Evolutionary conservation across 2,888 invertebrate genomes (phyloP).

Genomic region (Hedya salicella): DNA sequence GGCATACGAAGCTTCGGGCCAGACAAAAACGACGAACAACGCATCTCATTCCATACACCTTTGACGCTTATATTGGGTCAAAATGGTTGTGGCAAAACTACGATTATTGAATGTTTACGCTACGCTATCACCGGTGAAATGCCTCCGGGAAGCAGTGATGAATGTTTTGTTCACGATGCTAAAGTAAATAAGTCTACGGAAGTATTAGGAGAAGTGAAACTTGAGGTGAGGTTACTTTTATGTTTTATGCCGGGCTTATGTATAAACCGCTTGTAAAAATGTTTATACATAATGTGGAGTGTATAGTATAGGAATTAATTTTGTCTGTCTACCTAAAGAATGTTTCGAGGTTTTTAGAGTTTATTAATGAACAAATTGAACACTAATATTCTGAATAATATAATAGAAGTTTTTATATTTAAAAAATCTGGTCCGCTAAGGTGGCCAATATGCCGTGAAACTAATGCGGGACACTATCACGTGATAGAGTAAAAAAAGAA

Average conservation of each 20-base stretch:
- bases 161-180: constrained; percentile 97
- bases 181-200: constrained; percentile 87
- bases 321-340: not conserved
- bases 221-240: constrained; percentile 65
- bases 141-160: constrained; percentile 92
- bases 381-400: too few species aligned
- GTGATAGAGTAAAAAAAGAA: too few species aligned
- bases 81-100: constrained; percentile 99
- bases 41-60: constrained; percentile 90
- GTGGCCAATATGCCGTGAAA: too few species aligned
- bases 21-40: constrained; percentile 88
- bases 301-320: constrained; percentile 47
- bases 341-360: too few species aligned
- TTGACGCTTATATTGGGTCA: constrained; percentile 97
- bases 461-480: too few species aligned
- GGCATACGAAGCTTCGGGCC: constrained; percentile 97
- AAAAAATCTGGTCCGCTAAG: too few species aligned
- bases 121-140: constrained; percentile 96
- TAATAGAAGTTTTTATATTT: too few species aligned
- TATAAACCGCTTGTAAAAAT: constrained; percentile 3
- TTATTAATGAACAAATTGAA: too few species aligned
- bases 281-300: constrained; percentile 29
- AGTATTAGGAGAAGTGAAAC: constrained; percentile 75
- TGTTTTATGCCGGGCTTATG: constrained; percentile 35
- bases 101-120: constrained; percentile 97